Base-by-base conservation (phyloP, 2,797 vertebrate species). In the Melanogrammus aeglefinus region DNA sequence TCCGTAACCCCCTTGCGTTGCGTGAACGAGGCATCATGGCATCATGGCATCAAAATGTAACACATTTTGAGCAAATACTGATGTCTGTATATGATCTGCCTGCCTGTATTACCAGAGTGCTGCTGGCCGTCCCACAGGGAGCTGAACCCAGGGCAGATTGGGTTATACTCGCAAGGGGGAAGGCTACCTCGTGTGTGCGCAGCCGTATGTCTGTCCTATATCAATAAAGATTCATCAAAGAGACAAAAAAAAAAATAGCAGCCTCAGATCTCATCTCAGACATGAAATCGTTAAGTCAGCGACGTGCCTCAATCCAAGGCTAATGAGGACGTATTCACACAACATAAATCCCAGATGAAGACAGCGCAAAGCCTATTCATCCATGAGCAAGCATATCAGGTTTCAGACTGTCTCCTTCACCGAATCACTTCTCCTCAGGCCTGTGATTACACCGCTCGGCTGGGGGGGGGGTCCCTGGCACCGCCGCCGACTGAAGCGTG, bases 261-360 rank as follows among this genome's bases (percentile, higher is more conserved):
- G n/a, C 9, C 57, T 66, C n/a, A 2, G 63, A 69, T 69, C 66
- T 80, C 21, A 27, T 75, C 29, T 73, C 9, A 51, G 6, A 72
- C 35, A 31, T n/a, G 73, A 81, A 39, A 74, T 75, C 76, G 69
- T 78, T 80, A 77, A 1, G 51, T 76, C 18, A 74, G 77, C 72
- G 38, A 2, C 7, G 36, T 79, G 83, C 74, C 57, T 24, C 84
- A 88, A 89, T 90, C 89, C 85, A 73, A 76, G 66, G 16, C 75
- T 91, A 90, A 91, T 90, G 88, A 90, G 86, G 81, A 82, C 74
- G 81, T 91, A 80, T 90, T 84, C 86, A 87, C 86, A 81, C 86
- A 73, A 76, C 79, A 76, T 47, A 21, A 85, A 78, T 81, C 85
- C 79, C 36, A 21, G 51, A 57, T 21, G 18, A 57, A 57, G 51